Base-by-base conservation (phyloP, 2,797 vertebrate genomes). In the Triplophysa bombifrons region DNA sequence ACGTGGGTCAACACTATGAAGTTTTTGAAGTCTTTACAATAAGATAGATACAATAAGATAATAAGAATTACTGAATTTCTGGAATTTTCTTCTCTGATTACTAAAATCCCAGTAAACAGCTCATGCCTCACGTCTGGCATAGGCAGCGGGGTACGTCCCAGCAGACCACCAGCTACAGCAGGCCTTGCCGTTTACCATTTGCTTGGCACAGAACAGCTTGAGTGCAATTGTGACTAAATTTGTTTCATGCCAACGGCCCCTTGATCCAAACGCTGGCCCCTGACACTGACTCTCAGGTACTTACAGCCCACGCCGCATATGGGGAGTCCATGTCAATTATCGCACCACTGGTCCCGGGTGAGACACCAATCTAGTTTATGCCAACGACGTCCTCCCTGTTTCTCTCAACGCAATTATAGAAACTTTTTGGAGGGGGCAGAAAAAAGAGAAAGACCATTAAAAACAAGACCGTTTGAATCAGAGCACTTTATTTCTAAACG, bases 271-370 rank as follows among this genome's bases (percentile, higher is more conserved):
- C 71, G 69, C 82, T 27, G 83, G 83, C 87, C 85, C 88, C 84
- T 80, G 84, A 82, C 88, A 85, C 81, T 3, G 65, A 46, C 75
- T 79, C 79, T 72, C 74, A 84, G 85, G 83, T 80, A 80, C 84
- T 82, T 71, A 53, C 53, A 78, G 65, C 30, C 73, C 73, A 50
- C 55, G 27, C 38, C 44, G 55, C 82, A 80, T 79, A 78, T 77
- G 74, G 79, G 71, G 71, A 61, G 56, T 27, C 88, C 63, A 88
- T 91, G 91, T 92, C 88, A 92, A 91, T 92, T 92, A 92, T 86
- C 86, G 84, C 87, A 87, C 84, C 65, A 61, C 27, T 50, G 87
- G 85, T 90, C 92, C 91, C 86, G 1, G 65, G 79, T 85, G 88
- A 92, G 80, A 82, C 66, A 80, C 88, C 86, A 85, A 69, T 79